These are phyloP conservation scores for Camptogramma bilineatum DNA, from an alignment of 2,888 invertebrate species.

Conservation along the genomic window DNA sequence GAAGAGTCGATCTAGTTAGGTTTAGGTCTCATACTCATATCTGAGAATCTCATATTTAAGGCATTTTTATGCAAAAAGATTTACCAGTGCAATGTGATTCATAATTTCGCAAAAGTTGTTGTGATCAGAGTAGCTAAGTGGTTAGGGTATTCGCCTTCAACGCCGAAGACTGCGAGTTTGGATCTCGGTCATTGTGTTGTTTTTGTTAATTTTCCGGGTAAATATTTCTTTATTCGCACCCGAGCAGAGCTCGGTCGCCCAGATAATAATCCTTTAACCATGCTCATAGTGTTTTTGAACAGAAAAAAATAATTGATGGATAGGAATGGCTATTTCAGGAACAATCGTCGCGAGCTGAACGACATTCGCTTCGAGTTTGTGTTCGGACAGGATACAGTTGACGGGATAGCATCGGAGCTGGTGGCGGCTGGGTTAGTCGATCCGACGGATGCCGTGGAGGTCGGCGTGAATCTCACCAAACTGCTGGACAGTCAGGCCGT, in stretches of 20 bases:
- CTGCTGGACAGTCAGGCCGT: conserved; percentile 53
- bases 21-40: no score
- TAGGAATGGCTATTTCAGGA: conserved; percentile 81
- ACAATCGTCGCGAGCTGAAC: conserved; percentile 95
- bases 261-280: background rate
- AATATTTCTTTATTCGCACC: no score
- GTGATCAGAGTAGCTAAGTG: no score
- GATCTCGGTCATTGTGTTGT: no score
- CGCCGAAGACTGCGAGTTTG: no score
- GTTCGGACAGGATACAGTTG: conserved; percentile 94
- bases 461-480: conserved; percentile 62
- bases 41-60: no score
- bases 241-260: background rate
- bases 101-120: no score
- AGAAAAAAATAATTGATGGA: conserved; percentile 14
- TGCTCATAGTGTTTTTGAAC: background rate
- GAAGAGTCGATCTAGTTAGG: no score
- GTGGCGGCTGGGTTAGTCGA: conserved; percentile 98
- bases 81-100: no score
- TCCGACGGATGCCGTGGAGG: conserved; percentile 74
- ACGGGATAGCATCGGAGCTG: conserved; percentile 96
- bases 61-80: no score
- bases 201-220: no score
- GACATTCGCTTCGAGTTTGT: conserved; percentile 99
- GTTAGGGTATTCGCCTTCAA: no score